These are phyloP conservation scores for Oreotrochilus melanogaster DNA, from an alignment of 2,113 vertebrate species.

Conservation along the genomic window DNA sequence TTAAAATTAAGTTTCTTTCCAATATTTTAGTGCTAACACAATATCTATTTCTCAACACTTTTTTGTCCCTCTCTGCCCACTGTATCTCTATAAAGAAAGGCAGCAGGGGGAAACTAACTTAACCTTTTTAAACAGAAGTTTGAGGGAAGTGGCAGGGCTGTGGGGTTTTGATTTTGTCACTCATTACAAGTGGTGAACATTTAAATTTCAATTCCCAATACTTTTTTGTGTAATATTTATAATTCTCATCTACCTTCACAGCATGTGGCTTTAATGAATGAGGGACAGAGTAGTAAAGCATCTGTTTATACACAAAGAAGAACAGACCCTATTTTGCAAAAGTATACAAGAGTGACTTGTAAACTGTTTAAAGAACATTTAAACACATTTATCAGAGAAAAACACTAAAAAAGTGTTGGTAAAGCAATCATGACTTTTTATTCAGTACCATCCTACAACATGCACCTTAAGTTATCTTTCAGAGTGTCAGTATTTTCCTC, in stretches of 20 bases:
- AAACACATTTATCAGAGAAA: not conserved
- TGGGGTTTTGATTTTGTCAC: not conserved
- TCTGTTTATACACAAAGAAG: not conserved
- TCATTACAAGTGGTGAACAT: not conserved
- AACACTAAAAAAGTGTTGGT: not conserved
- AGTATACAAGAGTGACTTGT: not conserved
- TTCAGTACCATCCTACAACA: not conserved
- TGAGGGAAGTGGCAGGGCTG: not conserved
- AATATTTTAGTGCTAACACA: not conserved
- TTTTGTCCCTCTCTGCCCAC: not conserved
- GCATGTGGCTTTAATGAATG: not conserved
- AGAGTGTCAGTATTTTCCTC: not conserved
- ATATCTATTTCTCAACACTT: not conserved
- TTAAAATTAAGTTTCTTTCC: not conserved
- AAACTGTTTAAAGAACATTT: not conserved
- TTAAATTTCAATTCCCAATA: not conserved
- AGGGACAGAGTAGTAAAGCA: not conserved
- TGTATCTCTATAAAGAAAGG: not conserved
- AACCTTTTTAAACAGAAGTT: not conserved
- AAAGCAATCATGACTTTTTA: not conserved
- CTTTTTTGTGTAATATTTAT: not conserved
- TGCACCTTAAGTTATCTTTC: not conserved
- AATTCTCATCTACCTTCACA: not conserved
- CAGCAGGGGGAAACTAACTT: not conserved
- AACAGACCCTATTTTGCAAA: not conserved